Evolutionary conservation across 2,113 vertebrate species (phyloP).

Genomic region (Sinocyclocheilus grahami): DNA sequence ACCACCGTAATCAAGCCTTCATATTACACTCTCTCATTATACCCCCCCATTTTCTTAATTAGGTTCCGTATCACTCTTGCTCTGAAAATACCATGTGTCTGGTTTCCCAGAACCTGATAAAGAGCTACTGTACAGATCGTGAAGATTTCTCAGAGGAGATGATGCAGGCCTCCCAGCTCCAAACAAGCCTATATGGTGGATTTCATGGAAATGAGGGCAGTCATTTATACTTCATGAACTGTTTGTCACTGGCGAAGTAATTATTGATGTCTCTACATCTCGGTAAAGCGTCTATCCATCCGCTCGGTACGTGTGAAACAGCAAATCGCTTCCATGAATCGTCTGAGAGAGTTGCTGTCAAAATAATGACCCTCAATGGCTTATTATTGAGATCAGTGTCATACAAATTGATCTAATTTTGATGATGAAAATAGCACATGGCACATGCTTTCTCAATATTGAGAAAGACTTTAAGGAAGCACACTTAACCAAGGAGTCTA

Average conservation of each 20-base stretch:
- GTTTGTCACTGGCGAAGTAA: constrained; percentile 42
- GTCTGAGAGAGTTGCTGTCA: constrained; percentile 16
- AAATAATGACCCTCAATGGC: constrained; percentile 34
- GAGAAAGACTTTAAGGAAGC: neutral
- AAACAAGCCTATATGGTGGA: constrained; percentile 15
- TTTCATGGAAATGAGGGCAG: constrained; percentile 36
- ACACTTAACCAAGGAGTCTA: neutral
- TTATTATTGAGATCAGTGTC: constrained; percentile 37
- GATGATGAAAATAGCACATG: constrained; percentile 24
- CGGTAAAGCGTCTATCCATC: constrained; percentile 17
- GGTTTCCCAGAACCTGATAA: constrained; percentile 19
- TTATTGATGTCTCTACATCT: constrained; percentile 41
- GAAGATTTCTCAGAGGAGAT: neutral
- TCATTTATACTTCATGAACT: constrained; percentile 34
- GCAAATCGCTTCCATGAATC: constrained; percentile 42
- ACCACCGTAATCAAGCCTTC: constrained; percentile 24
- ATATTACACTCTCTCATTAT: constrained; percentile 24
- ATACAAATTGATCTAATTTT: constrained; percentile 40
- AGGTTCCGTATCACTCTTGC: constrained; percentile 12
- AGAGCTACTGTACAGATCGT: neutral
- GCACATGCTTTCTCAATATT: constrained; percentile 20
- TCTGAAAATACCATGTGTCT: constrained; percentile 5
- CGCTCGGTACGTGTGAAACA: neutral
- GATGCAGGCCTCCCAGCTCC: neutral
- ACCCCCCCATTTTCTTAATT: constrained; percentile 35